Base-by-base conservation (phyloP, 53 echinoderm and acorn worm genomes). In the Paracentrotus lividus region DNA sequence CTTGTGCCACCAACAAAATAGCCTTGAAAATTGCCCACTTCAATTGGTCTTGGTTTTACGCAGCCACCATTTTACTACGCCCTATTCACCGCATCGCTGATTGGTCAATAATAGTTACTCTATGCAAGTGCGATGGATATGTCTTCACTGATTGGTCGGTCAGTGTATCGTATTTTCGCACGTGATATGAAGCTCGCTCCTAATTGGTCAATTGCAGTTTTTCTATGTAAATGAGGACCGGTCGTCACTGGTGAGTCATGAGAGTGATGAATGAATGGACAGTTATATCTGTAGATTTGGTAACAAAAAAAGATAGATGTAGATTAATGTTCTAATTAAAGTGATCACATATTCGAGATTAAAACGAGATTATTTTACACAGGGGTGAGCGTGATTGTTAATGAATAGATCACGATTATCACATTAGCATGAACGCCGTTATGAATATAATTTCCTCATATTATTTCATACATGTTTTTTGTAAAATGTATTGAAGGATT, bases 271-370 rank as follows among this genome's bases (percentile, higher is more conserved):
- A 67, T 67, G 67, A 31, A n/a, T 67, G 67, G 26, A 26, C 8
- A 15, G 67, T 29, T 2, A 16, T 13, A 13, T 32, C 33, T 32
- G 29, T 66, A 66, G 15, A 27, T 27, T 31, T 1, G 12, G 67
- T 3, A 8, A 4, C 67, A 31, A 31, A 66, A 67, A 67, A 14
- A 10, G 67, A n/a, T n/a, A 32, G 67, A 67, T 33, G 33, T 31
- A 67, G 67, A 67, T 67, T 67, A 15, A 67, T 67, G 67, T 14
- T 67, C 32, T 67, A 67, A 67, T 67, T 67, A 67, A 67, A 67
- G 67, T 67, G 31, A 31, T 29, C 66, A 33, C 66, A 33, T 32
- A 66, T 66, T 32, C 8, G 66, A 29, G 32, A 66, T 67, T 67
- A 67, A 67, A 67, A 67, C 67, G 31, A 14, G 14, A 67, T n/a